Base-by-base conservation (phyloP, 2,888 invertebrate species). In the Girardia tigrina region DNA sequence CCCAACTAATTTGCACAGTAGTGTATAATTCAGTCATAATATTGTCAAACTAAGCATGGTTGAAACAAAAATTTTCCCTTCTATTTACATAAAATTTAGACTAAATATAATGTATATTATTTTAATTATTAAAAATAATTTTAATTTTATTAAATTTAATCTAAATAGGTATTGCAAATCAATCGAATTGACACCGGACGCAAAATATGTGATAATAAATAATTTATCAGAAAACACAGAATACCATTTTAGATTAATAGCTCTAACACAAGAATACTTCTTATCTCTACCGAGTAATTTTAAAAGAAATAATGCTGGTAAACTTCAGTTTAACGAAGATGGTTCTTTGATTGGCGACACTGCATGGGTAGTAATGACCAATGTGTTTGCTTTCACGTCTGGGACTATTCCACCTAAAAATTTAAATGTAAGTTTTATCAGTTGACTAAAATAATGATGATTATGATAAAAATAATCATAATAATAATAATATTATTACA, bases 201-300 rank as follows among this genome's bases (percentile, higher is more conserved):
- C 56, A 56, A 56, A 16, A 16, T 20, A 56, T 56, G 4, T 56
- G n/a, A 16, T 56, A 20, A 56, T 56, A 6, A 56, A 56, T 56
- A n/a, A 56, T 56, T 56, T 56, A 56, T 12, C 56, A n/a, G 56
- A 56, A 16, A 56, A 56, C 23, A n/a, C n/a, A 6, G 56, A 56
- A 56, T 56, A 56, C 56, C n/a, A 8, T 56, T 56, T 56, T 16
- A 56, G 56, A 56, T 56, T 56, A 56, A 20, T 56, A 20, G 56
- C 56, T 4, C 20, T 56, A 6, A 56, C 56, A 8, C 56, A 56
- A 56, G 56, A 56, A 56, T 56, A 56, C 23, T 56, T 56, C 23
- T 56, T 56, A 56, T 56, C 56, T 4, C n/a, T 56, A n/a, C 56
- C 56, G 8, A 56, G 23, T 56, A 56, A 56, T 56, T 56, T 56